Conservation (phyloP, 2,113 vertebrate genomes). For the Alligator mississippiensis region DNA sequence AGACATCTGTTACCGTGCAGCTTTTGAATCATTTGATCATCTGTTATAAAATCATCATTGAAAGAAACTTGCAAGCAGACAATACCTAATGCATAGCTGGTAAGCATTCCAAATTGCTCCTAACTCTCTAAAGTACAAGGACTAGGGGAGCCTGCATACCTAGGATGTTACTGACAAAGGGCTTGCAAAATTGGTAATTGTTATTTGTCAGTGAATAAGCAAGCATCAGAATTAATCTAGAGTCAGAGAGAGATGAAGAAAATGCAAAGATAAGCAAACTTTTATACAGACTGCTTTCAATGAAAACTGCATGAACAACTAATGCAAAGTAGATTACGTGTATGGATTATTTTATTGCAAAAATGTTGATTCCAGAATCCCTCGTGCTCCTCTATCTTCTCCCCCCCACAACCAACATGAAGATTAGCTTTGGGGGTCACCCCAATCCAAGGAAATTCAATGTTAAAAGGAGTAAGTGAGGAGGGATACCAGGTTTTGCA, state of each 20-base stretch:
- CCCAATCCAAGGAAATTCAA: neutral
- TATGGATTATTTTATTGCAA: neutral
- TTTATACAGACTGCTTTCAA: neutral
- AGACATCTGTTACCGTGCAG: neutral
- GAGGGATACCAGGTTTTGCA: too few relatives aligned
- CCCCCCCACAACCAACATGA: neutral
- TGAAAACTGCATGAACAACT: neutral
- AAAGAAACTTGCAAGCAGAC: neutral
- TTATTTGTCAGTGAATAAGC: neutral
- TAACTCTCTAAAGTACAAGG: neutral
- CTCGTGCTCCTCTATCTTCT: neutral
- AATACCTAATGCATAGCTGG: neutral
- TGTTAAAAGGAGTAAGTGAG: neutral
- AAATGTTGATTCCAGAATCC: neutral
- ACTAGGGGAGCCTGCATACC: neutral
- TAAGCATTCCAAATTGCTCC: neutral
- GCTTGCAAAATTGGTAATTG: neutral
- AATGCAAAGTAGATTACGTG: neutral
- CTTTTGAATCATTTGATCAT: neutral
- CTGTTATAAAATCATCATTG: neutral
- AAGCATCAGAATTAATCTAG: neutral
- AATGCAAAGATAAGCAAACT: neutral
- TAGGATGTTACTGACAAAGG: neutral
- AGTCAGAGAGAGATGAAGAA: neutral
- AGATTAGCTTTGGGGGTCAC: accelerated